A percentile compares a stretch with the other conserved stretches of the same genome.
These are phyloP conservation scores for Varanus komodoensis DNA, from an alignment of 2,113 vertebrate genomes.

Conservation along the genomic window DNA sequence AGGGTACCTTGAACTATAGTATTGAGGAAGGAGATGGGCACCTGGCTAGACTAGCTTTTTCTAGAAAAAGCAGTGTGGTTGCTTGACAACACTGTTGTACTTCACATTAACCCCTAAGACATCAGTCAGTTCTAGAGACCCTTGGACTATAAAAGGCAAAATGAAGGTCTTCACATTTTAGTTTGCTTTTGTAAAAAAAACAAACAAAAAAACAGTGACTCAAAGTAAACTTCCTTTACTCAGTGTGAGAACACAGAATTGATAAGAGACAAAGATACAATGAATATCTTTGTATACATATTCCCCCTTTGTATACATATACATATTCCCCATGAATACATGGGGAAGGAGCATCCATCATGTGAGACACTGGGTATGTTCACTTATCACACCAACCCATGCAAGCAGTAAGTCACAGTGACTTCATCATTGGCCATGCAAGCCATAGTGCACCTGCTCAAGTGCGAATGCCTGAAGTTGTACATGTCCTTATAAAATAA, in stretches of 20 bases:
- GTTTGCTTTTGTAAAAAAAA: conserved; percentile 50
- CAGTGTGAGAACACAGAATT: conserved; percentile 58
- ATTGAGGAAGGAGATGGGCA: conserved; percentile 69
- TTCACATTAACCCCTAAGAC: conserved; percentile 67
- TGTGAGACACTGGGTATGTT: conserved; percentile 34
- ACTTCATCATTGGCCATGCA: too few relatives aligned
- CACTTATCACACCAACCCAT: too few relatives aligned
- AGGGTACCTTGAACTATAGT: conserved; percentile 69
- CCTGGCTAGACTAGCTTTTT: conserved; percentile 61
- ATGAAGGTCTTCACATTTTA: conserved; percentile 50
- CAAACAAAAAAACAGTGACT: conserved; percentile 5
- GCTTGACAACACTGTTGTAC: conserved; percentile 57
- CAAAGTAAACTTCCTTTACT: conserved; percentile 65
- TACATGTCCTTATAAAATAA: too few relatives aligned
- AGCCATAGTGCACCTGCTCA: too few relatives aligned
- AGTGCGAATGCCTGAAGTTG: too few relatives aligned
- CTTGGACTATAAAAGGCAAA: conserved; percentile 48
- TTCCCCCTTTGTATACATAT: too few relatives aligned
- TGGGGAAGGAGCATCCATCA: conserved; percentile 41
- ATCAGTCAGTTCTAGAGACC: conserved; percentile 66
- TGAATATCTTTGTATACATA: conserved; percentile 13
- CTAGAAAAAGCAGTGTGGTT: conserved; percentile 36
- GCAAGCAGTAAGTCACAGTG: too few relatives aligned
- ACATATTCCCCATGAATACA: too few relatives aligned
- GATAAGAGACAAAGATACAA: conserved; percentile 54